These are phyloP conservation scores for Drosophila percnosoma DNA, from an alignment of 2,888 invertebrate species.

Conservation along the genomic window DNA sequence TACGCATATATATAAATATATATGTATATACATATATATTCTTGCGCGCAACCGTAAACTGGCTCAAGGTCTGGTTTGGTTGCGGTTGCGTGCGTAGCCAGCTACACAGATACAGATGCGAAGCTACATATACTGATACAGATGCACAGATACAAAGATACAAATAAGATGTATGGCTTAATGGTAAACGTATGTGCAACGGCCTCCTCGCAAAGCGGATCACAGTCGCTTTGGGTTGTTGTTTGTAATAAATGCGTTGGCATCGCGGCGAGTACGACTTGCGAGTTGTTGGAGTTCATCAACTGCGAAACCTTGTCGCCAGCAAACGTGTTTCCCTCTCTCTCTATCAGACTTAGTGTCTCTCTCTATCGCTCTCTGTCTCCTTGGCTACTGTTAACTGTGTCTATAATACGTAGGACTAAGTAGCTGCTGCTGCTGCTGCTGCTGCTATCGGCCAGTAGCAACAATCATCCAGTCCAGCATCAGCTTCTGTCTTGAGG, in stretches of 20 bases:
- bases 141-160: not conserved
- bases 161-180: not conserved
- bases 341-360: not conserved
- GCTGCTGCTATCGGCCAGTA: constrained; percentile 58
- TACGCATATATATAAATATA: not conserved
- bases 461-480: constrained; percentile 16
- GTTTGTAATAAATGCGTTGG: constrained; percentile 65
- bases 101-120: constrained; percentile 8
- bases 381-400: constrained; percentile 51
- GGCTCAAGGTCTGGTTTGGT: constrained; percentile 79
- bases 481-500: constrained; percentile 11
- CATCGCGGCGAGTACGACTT: constrained; percentile 40
- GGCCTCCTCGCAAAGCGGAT: constrained; percentile 66
- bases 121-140: constrained; percentile 20
- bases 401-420: constrained; percentile 27
- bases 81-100: constrained; percentile 56
- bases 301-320: constrained; percentile 67
- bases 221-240: constrained; percentile 45
- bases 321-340: constrained; percentile 55
- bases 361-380: constrained; percentile 54
- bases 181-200: constrained; percentile 54
- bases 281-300: constrained; percentile 64
- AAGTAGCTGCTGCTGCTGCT: constrained; percentile 24
- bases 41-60: constrained; percentile 69
- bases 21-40: constrained; percentile 29